Conservation (phyloP, 2,113 vertebrate species). For the Pogona vitticeps region DNA sequence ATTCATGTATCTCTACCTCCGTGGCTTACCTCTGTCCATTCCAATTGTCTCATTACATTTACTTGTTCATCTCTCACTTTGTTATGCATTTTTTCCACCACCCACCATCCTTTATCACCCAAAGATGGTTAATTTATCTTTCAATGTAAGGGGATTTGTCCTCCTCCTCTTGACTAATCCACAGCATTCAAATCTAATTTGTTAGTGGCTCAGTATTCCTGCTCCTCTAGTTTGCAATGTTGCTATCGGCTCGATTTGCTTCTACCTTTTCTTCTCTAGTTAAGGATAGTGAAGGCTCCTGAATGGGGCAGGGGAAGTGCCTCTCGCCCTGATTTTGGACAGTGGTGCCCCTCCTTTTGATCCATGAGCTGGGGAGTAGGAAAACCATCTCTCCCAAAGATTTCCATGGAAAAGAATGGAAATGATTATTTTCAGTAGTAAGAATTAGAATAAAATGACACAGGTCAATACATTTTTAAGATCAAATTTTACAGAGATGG, state of each 20-base stretch:
- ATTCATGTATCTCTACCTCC: neutral
- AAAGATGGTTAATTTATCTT: slow-evolving; percentile 8
- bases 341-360: no score
- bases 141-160: slow-evolving; percentile 3
- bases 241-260: neutral
- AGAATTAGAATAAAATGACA: neutral
- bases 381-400: neutral
- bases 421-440: neutral
- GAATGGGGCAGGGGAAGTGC: no score
- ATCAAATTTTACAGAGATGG: neutral
- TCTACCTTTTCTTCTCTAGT: slow-evolving; percentile 1
- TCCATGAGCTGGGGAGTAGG: no score
- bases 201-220: neutral
- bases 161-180: slow-evolving; percentile 2
- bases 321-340: no score
- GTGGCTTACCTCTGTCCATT: neutral
- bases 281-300: neutral
- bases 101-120: neutral
- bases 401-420: neutral
- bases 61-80: neutral
- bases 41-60: slow-evolving; percentile 1
- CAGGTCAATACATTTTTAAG: neutral
- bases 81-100: neutral
- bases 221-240: neutral
- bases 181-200: slow-evolving; percentile 17